A percentile compares a stretch with the other conserved stretches of the same genome.
These are phyloP conservation scores for Girardinus metallicus DNA, from an alignment of 2,797 vertebrate genomes.

Conservation along the genomic window DNA sequence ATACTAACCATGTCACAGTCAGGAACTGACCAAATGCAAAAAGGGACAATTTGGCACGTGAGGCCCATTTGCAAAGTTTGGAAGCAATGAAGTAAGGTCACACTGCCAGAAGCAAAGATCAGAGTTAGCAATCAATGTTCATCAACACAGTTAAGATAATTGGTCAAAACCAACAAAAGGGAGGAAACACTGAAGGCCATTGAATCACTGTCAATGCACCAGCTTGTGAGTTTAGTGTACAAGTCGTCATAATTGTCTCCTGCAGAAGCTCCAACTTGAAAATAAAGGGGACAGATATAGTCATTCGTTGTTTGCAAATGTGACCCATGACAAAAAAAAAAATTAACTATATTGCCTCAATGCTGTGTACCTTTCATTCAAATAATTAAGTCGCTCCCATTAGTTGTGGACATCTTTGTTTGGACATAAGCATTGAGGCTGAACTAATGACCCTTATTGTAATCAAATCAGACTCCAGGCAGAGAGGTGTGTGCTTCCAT, in stretches of 20 bases:
- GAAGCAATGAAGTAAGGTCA: slow-evolving; percentile 69
- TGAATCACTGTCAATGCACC: slow-evolving; percentile 18
- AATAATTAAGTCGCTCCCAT: slow-evolving; percentile 78
- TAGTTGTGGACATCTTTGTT: slow-evolving; percentile 71
- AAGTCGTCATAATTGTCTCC: background rate
- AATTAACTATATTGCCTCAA: slow-evolving; percentile 10
- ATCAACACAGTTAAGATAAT: slow-evolving; percentile 71
- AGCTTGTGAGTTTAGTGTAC: slow-evolving; percentile 2
- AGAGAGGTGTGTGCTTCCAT: slow-evolving; percentile 44
- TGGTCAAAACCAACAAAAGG: slow-evolving; percentile 58
- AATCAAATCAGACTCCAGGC: slow-evolving; percentile 78
- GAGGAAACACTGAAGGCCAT: slow-evolving; percentile 41
- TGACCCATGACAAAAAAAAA: slow-evolving; percentile 2
- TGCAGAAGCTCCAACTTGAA: slow-evolving; percentile 6
- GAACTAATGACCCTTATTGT: slow-evolving; percentile 79
- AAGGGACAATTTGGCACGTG: slow-evolving; percentile 72
- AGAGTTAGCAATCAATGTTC: slow-evolving; percentile 75
- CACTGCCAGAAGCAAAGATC: slow-evolving; percentile 66
- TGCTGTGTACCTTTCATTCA: slow-evolving; percentile 53
- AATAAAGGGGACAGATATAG: slow-evolving; percentile 13
- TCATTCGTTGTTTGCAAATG: slow-evolving; percentile 13
- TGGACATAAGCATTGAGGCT: slow-evolving; percentile 76
- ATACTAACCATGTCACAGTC: slow-evolving; percentile 78
- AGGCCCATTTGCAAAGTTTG: slow-evolving; percentile 69
- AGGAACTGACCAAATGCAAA: slow-evolving; percentile 65